Evolutionary conservation across 2,888 invertebrate genomes (phyloP).

Genomic region (Eristalinus sepulchralis): DNA sequence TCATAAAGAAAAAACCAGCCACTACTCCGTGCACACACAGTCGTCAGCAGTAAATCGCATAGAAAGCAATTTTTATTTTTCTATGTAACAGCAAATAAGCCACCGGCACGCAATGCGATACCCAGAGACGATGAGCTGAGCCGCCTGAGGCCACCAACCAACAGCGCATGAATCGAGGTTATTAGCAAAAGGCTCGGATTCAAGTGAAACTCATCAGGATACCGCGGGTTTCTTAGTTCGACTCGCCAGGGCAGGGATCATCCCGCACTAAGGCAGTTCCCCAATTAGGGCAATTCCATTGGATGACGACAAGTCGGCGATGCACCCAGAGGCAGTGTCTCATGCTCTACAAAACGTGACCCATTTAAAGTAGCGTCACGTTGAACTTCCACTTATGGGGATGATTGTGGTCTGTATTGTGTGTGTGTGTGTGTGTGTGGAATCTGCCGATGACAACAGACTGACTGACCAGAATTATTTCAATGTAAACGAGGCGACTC

Average conservation of each 20-base stretch:
- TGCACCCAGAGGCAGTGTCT: constrained; percentile 4
- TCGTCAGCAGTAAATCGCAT: constrained; percentile 34
- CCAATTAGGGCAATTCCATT: constrained; percentile 31
- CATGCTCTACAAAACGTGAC: constrained; percentile 41
- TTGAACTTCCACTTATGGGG: constrained; percentile 20
- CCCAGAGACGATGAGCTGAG: not conserved
- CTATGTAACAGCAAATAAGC: constrained; percentile 38
- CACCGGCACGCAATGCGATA: constrained; percentile 45
- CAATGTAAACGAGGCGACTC: not conserved
- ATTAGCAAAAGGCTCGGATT: not conserved
- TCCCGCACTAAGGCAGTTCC: constrained; percentile 7
- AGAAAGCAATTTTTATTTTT: constrained; percentile 39
- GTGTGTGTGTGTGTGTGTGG: not conserved
- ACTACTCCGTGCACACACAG: not conserved
- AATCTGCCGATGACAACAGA: not conserved
- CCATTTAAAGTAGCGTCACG: constrained; percentile 31
- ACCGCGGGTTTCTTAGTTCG: constrained; percentile 10
- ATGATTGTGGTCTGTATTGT: not conserved
- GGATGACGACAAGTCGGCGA: not conserved
- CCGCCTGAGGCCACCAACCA: not conserved
- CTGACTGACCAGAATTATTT: constrained; percentile 8
- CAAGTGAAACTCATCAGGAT: not conserved
- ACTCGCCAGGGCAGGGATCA: not conserved
- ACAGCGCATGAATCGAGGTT: constrained; percentile 14
- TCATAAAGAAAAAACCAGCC: no score